phyloP scores from a whole-genome alignment of 64 coral and sea anemone species.

The Montipora sp. region DNA sequence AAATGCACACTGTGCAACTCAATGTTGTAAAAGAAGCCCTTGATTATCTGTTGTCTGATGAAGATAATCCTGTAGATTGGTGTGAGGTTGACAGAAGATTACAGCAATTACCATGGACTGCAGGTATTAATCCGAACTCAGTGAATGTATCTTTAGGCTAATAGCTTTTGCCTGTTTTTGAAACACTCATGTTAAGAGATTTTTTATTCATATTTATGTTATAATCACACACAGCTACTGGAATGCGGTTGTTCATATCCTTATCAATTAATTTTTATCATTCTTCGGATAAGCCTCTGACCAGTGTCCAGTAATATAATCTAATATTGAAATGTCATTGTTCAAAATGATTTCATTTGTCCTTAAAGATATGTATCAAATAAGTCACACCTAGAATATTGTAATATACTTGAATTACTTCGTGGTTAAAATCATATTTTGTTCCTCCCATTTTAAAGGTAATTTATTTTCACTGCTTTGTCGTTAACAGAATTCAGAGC shows the following conservation, averaged over 20 bases:
- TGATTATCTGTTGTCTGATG: conserved; percentile 30
- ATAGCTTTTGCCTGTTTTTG: not conserved
- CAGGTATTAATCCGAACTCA: not conserved
- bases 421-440: not conserved
- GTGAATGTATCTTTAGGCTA: not conserved
- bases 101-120: conserved; percentile 44
- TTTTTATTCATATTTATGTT: too few species aligned
- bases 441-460: not conserved
- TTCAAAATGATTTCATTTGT: not conserved
- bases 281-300: too few species aligned
- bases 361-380: not conserved
- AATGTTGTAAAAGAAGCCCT: conserved; percentile 56
- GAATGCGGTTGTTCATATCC: too few species aligned
- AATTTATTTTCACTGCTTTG: not conserved
- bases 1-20: conserved; percentile 59
- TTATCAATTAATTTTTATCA: too few species aligned
- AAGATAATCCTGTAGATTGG: conserved; percentile 48
- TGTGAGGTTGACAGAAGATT: conserved; percentile 40
- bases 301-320: too few species aligned
- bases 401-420: not conserved
- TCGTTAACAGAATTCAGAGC: conserved; percentile 40
- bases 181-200: too few species aligned
- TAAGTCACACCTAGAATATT: not conserved
- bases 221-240: too few species aligned
- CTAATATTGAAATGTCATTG: too few species aligned